A percentile compares a stretch with the other conserved stretches of the same genome.
These are phyloP conservation scores for Lepisosteus oculatus DNA, from an alignment of 2,113 vertebrate species.

Conservation along the genomic window DNA sequence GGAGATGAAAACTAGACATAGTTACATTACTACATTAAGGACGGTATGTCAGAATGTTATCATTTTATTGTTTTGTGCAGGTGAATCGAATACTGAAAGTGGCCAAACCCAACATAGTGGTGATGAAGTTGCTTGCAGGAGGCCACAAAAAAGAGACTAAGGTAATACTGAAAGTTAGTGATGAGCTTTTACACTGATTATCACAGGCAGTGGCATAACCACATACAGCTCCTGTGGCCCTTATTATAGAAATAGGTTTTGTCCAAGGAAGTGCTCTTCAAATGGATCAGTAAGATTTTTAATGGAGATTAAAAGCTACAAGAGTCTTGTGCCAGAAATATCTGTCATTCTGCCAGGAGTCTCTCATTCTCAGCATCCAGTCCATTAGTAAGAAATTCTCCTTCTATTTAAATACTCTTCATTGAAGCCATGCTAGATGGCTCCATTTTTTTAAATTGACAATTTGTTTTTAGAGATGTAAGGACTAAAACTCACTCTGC, in stretches of 20 bases:
- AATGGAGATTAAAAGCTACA: neutral
- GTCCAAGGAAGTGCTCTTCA: too few relatives aligned
- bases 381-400: too few relatives aligned
- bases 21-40: too few relatives aligned
- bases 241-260: neutral
- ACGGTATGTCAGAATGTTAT: too few relatives aligned
- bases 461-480: too few relatives aligned
- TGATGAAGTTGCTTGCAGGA: conserved; percentile 95
- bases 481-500: too few relatives aligned
- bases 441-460: too few relatives aligned
- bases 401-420: too few relatives aligned
- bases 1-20: too few relatives aligned
- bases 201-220: neutral
- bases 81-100: conserved; percentile 92
- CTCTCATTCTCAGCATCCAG: too few relatives aligned
- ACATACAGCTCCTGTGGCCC: neutral
- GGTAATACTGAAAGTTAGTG: conserved; percentile 56
- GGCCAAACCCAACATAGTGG: conserved; percentile 96
- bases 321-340: neutral
- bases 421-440: too few relatives aligned
- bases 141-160: conserved; percentile 97
- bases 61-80: conserved; percentile 53
- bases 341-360: neutral
- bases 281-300: neutral
- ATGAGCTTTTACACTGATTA: neutral